Evolutionary conservation across 2,888 invertebrate species (phyloP), one percentile per base, ranked within the genome.

Genomic region (Harpalus rufipes): DNA sequence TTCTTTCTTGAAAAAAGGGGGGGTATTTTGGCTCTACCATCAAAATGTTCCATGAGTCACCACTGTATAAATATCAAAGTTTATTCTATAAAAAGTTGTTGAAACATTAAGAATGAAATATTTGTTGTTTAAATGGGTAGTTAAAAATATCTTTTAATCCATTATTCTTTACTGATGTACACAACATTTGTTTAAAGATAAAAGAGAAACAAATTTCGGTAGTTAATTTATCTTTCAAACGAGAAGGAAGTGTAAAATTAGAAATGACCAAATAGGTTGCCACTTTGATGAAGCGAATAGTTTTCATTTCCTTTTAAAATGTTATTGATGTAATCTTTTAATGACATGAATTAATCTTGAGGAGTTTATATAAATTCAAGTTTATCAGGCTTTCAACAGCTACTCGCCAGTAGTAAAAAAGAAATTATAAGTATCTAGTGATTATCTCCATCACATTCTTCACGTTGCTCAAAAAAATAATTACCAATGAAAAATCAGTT

Each of bases 401-500:
- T 32, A 68, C 32, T 32, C 39, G n/a, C 32, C 14, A 14, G 16
- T 59, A 59, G 16, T 59, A 14, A 39, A 39, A 39, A 68, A 68
- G 68, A 14, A 68, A 39, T 68, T 14, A 51, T 51, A 51, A 51
- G 44, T 51, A 51, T 51, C 44, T 51, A 12, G 44, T 51, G 44
- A 51, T 51, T 51, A 8, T 51, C 44, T 12, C 14, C 39, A 44
- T 44, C 44, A 74, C 41, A 74, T 74, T 74, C 72, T 16, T 74
- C 72, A 44, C 16, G 41, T 74, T 16, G 14, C 72, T 44, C 10
- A 7, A 44, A 74, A 74, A 68, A 44, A 74, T 74, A 74, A 74
- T 74, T 44, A 18, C 44, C 8, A 18, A 44, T 44, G 21, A 21
- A 63, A 74, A 74, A 74, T 74, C 72, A 74, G 51, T 74, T 74